phyloP scores from a whole-genome alignment of 2,888 invertebrate genomes.

The Heliothis peltigera region DNA sequence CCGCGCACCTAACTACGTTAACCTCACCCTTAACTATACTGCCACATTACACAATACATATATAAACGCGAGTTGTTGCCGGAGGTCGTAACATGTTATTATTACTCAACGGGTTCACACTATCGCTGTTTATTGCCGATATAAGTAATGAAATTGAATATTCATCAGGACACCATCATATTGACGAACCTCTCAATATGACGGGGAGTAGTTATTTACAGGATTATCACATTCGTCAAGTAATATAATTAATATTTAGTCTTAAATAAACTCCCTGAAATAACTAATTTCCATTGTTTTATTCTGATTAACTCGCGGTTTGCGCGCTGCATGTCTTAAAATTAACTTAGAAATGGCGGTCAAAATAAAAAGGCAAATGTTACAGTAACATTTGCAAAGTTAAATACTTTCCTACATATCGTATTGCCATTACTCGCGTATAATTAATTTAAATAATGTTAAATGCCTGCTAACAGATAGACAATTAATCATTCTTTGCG shows the following conservation, averaged over 20 bases:
- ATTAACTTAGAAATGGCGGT: not conserved
- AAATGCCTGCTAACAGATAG: conserved; percentile 28
- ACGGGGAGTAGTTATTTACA: not conserved
- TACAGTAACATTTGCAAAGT: not conserved
- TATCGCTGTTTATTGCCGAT: conserved; percentile 23
- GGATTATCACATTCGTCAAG: not conserved
- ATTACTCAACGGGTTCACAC: conserved; percentile 22
- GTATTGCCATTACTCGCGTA: too few relatives aligned
- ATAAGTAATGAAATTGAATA: conserved; percentile 33
- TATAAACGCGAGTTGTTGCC: conserved; percentile 18
- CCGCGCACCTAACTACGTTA: conserved; percentile 58
- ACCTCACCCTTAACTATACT: conserved; percentile 37
- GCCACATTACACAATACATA: conserved; percentile 37
- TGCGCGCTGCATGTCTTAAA: too few relatives aligned
- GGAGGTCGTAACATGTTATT: conserved; percentile 19
- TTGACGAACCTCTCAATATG: conserved; percentile 1
- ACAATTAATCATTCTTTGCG: conserved; percentile 46
- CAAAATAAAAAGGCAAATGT: not conserved
- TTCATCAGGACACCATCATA: conserved; percentile 1
- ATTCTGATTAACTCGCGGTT: not conserved
- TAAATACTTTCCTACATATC: too few relatives aligned
- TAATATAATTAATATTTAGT: not conserved
- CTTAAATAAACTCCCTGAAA: not conserved
- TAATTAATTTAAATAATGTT: too few relatives aligned
- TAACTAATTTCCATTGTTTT: too few relatives aligned